Base-by-base conservation (phyloP, 2,113 vertebrate species). In the Odocoileus virginianus region DNA sequence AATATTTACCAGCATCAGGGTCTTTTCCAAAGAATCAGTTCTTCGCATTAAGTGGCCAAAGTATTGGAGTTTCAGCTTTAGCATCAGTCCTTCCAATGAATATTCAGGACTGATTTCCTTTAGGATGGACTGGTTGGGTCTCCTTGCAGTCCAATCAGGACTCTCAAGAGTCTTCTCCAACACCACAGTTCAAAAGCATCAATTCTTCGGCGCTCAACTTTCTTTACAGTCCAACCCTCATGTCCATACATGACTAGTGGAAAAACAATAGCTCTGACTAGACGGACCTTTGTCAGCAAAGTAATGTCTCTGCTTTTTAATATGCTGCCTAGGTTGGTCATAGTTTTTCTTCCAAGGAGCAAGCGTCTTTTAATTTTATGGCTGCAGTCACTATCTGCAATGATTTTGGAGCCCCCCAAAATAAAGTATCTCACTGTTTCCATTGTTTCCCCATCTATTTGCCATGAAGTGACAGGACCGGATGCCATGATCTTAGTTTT, bases 141-240 rank as follows among this genome's bases (percentile, higher is more conserved):
- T 36, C n/a, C 64, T 6, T 23, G n/a, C n/a, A 71, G n/a, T 71
- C n/a, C 64, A 21, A 71, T 50, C 47, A n/a, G 64, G 64, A 36
- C 64, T 71, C 64, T 36, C n/a, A 23, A 36, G n/a, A 71, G n/a
- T 71, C n/a, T 23, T 71, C 19, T 71, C n/a, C 64, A 71, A 71
- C 1, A 71, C n/a, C 17, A 36, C n/a, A 36, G 17, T 36, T 71
- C 64, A 71, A 71, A 71, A 71, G 64, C 64, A 36, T 36, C 19
- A 23, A 11, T 71, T 71, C n/a, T 71, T 10, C 0, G 0, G 17
- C 0, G n/a, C 17, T 71, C n/a, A 71, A 10, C 9, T 71, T 71
- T 71, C 64, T 36, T 36, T 23, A 36, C 0, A 21, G n/a, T 71
- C 17, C n/a, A 71, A 36, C 17, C 1, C n/a, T 36, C n/a, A 71